Conservation (phyloP, 2,113 vertebrate species). For the Irena cyanogastra region DNA sequence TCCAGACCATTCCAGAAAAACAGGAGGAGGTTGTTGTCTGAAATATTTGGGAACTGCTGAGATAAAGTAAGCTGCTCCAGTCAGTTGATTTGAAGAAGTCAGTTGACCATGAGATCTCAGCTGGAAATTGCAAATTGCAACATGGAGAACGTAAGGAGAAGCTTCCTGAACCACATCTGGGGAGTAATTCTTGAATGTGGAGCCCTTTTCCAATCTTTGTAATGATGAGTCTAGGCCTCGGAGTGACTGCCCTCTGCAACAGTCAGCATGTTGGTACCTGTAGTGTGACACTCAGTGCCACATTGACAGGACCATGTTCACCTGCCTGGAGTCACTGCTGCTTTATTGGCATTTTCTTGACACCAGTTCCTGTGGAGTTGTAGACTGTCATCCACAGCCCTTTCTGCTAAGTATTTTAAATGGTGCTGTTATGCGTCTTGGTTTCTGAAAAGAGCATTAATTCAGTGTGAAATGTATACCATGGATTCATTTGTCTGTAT, state of each 20-base stretch:
- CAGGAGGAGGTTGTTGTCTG: neutral
- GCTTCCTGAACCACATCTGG: neutral
- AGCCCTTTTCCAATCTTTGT: neutral
- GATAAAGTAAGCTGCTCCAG: neutral
- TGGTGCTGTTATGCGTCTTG: neutral
- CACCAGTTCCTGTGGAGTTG: neutral
- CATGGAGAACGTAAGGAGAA: neutral
- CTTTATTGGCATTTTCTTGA: neutral
- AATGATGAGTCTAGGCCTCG: neutral
- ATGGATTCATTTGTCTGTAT: neutral
- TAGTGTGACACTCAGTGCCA: neutral
- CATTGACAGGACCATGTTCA: neutral
- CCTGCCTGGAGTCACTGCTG: neutral
- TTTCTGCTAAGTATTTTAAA: neutral
- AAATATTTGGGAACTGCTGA: neutral
- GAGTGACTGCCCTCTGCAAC: neutral
- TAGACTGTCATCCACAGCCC: neutral
- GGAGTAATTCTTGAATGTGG: neutral
- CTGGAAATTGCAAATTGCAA: neutral
- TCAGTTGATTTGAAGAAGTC: neutral
- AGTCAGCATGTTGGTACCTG: neutral
- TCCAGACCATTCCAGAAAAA: neutral
- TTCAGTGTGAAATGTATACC: neutral
- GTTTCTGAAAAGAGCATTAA: neutral
- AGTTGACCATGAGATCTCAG: neutral